A percentile compares a stretch with the other conserved stretches of the same genome.
Evolutionary conservation across 1,140 invertebrate genomes (phyloP).

Genomic region (Magallana ariakensis): DNA sequence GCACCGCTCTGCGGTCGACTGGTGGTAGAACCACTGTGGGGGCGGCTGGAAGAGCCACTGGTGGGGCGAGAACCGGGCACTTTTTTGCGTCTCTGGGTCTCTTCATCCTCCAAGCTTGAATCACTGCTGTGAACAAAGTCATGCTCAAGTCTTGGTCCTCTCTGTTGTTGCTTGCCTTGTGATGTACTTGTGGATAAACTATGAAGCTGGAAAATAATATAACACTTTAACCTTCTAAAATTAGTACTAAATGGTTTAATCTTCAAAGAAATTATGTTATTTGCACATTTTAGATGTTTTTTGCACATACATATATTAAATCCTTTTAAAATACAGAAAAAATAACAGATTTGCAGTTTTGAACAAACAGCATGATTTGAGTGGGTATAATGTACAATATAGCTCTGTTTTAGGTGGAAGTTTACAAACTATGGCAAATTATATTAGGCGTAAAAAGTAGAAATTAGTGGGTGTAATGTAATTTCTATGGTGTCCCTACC

Average conservation of each 20-base stretch:
- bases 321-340: too few relatives aligned
- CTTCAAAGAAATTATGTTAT: background rate
- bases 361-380: too few relatives aligned
- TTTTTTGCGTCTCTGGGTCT: conserved; percentile 51
- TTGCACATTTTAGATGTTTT: too few relatives aligned
- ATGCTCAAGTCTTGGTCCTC: conserved; percentile 69
- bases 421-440: too few relatives aligned
- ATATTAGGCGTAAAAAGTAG: too few relatives aligned
- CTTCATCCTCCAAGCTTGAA: conserved; percentile 67
- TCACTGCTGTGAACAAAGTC: conserved; percentile 67
- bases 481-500: background rate
- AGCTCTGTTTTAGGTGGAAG: too few relatives aligned
- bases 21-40: conserved; percentile 53
- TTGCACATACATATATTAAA: too few relatives aligned
- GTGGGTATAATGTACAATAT: too few relatives aligned
- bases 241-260: background rate
- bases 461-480: too few relatives aligned
- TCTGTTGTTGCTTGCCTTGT: conserved; percentile 55
- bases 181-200: background rate
- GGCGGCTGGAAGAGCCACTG: conserved; percentile 53
- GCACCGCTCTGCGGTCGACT: conserved; percentile 52
- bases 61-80: conserved; percentile 56
- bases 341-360: too few relatives aligned
- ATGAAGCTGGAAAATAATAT: background rate
- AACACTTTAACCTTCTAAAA: background rate